These are phyloP conservation scores for Whitmania pigra DNA, from an alignment of 1,140 invertebrate genomes.

Conservation along the genomic window DNA sequence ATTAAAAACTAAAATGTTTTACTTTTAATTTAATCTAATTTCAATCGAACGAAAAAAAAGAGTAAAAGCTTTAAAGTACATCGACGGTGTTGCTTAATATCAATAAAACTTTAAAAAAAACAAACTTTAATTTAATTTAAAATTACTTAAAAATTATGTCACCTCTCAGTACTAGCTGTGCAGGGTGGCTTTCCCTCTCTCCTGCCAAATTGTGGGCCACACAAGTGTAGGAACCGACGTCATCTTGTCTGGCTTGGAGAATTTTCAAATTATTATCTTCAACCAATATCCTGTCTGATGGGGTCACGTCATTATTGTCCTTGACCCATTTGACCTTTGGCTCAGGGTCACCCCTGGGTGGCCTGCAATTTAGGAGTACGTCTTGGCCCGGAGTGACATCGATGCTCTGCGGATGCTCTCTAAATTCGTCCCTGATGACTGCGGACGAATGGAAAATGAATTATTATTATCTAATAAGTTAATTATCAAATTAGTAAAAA, in stretches of 20 bases:
- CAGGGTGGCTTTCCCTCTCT: conserved; percentile 57
- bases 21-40: background rate
- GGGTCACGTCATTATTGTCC: background rate
- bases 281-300: conserved; percentile 46
- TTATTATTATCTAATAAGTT: background rate
- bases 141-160: background rate
- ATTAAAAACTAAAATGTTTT: background rate
- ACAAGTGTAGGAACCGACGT: conserved; percentile 73
- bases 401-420: conserved; percentile 19
- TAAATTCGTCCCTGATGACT: conserved; percentile 18
- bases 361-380: conserved; percentile 74
- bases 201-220: conserved; percentile 72
- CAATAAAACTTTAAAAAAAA: background rate
- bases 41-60: background rate
- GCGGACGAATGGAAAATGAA: background rate
- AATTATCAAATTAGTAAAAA: background rate
- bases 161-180: conserved; percentile 61
- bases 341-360: conserved; percentile 83
- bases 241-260: conserved; percentile 61
- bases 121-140: background rate
- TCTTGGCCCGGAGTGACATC: conserved; percentile 55
- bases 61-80: background rate
- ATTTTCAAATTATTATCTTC: conserved; percentile 72
- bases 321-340: conserved; percentile 65
- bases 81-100: background rate